These are phyloP conservation scores for Heliconius aoede DNA, from an alignment of 2,888 invertebrate species.

Conservation along the genomic window DNA sequence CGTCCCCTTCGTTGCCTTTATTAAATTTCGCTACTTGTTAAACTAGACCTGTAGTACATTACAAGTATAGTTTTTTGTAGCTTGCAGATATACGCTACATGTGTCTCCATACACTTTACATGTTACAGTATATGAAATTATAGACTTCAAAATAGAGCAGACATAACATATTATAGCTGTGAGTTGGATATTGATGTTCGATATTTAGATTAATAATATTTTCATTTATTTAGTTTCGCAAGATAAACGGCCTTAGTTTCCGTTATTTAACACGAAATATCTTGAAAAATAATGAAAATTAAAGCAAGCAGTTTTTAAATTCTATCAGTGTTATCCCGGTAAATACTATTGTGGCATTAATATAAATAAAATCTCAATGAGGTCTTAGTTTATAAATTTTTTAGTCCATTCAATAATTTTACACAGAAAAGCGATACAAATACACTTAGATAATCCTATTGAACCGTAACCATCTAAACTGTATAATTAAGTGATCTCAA, in stretches of 20 bases:
- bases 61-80: neutral
- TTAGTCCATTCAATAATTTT: no score
- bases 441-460: neutral
- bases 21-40: constrained; percentile 66
- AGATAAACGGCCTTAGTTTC: neutral
- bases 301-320: neutral
- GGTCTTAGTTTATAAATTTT: no score
- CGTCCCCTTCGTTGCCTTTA: constrained; percentile 65
- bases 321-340: neutral
- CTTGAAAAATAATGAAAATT: neutral
- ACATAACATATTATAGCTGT: no score
- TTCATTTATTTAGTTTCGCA: neutral
- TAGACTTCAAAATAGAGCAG: no score
- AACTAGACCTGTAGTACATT: constrained; percentile 12
- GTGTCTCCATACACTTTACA: neutral
- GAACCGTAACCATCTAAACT: neutral
- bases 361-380: no score
- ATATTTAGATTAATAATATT: neutral
- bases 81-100: neutral
- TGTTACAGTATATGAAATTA: neutral
- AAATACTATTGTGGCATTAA: neutral
- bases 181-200: neutral
- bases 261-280: neutral
- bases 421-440: neutral
- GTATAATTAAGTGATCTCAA: neutral